Base-by-base conservation (phyloP, 1,140 invertebrate genomes). In the Scaptomyza hsui region DNA sequence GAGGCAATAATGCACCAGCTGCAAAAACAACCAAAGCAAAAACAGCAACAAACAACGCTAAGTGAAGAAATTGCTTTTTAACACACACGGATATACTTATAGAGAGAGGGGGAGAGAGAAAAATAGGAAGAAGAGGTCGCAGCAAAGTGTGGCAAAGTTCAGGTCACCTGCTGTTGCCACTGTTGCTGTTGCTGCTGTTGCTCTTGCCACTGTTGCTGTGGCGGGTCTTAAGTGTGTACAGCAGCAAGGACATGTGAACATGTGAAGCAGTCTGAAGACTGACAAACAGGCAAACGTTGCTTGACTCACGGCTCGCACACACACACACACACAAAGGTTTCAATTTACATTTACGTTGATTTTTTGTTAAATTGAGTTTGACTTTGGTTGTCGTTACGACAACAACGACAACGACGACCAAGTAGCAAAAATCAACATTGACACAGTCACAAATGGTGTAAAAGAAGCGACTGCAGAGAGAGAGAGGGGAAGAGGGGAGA, bases 301-400 rank as follows among this genome's bases (percentile, higher is more conserved):
- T 63, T 70, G 65, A 74, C 65, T 74, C 57, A 69, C 55, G 72
- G 67, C 59, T 71, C 67, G 60, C 60, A 65, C 55, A 65, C 26
- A 29, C 67, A 61, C 53, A 65, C 55, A 65, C 67, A 60, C 59
- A 64, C 53, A 64, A 71, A 53, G 74, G 79, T 83, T 83, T 83
- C 79, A 83, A 83, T 83, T 83, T 83, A 78, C 79, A 83, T 83
- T 83, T 70, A 83, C 79, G 79, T 83, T 83, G 79, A 83, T 83
- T 83, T 83, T 83, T 83, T 83, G 80, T 83, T 83, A 83, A 83
- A 83, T 83, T 78, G 79, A 71, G 79, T 83, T 83, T 83, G 79
- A 83, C 79, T 83, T 78, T 78, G 61, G 71, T 49, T 78, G 79
- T 75, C 79, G 74, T 35, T 71, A 18, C 69, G 41, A 13, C 16